phyloP scores from a whole-genome alignment of 2,797 vertebrate genomes.

The Phataginus tricuspis region DNA sequence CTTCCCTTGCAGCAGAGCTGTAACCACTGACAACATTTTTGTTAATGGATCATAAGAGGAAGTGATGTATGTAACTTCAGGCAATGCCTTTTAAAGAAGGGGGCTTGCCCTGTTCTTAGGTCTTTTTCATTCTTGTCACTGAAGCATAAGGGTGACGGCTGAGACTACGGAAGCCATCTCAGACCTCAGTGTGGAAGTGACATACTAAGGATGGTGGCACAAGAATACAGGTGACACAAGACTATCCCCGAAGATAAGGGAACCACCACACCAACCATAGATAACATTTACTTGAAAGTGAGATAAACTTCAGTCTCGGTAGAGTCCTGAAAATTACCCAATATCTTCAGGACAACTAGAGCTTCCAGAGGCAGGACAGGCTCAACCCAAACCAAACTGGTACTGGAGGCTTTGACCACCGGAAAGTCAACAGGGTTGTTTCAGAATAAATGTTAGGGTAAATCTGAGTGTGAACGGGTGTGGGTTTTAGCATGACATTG shows the following conservation, averaged over 20 bases:
- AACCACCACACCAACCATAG: background rate
- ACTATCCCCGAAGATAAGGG: background rate
- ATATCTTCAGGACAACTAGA: background rate
- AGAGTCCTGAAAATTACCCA: background rate
- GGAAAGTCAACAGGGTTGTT: background rate
- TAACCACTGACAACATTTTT: background rate
- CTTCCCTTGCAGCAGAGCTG: background rate
- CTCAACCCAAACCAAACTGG: background rate
- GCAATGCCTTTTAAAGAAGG: background rate
- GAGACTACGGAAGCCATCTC: background rate
- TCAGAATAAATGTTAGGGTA: background rate
- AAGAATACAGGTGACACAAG: background rate
- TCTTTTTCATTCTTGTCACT: background rate
- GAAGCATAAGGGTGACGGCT: background rate
- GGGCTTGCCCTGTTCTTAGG: background rate
- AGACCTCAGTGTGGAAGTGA: background rate
- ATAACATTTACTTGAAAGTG: background rate
- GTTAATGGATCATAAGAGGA: background rate
- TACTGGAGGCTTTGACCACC: background rate
- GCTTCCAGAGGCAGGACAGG: background rate
- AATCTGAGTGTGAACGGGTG: background rate
- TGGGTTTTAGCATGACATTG: background rate
- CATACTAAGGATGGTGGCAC: background rate
- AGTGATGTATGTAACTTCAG: background rate
- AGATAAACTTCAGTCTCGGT: background rate